Conservation (phyloP, 2,888 invertebrate species). For the Saturnia pavonia region DNA sequence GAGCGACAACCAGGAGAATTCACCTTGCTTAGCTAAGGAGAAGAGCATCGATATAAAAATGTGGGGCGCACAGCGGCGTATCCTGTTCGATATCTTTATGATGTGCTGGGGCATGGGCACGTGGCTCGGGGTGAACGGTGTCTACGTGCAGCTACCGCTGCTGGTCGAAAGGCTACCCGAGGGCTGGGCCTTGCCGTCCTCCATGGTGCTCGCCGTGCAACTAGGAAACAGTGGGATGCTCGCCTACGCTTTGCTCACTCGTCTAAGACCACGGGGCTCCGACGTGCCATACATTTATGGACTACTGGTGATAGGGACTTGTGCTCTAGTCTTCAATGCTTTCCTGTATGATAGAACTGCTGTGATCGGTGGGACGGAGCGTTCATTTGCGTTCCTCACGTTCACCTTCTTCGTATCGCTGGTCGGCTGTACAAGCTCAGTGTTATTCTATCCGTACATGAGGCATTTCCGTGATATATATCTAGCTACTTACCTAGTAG, state of each 20-base stretch:
- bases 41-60: conserved; percentile 42
- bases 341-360: conserved; percentile 83
- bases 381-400: conserved; percentile 82
- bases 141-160: conserved; percentile 94
- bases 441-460: conserved; percentile 93
- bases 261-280: conserved; percentile 62
- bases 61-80: conserved; percentile 68
- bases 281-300: conserved; percentile 81
- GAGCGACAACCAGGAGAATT: conserved; percentile 55
- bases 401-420: conserved; percentile 86
- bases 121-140: conserved; percentile 94
- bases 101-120: conserved; percentile 90
- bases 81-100: conserved; percentile 86
- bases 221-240: conserved; percentile 92
- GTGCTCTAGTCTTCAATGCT: conserved; percentile 81
- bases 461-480: conserved; percentile 87
- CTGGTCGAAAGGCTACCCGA: conserved; percentile 91
- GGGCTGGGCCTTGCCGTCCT: conserved; percentile 92
- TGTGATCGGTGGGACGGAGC: conserved; percentile 69
- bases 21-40: conserved; percentile 53
- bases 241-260: conserved; percentile 81
- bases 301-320: conserved; percentile 78
- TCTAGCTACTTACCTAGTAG: conserved; percentile 90
- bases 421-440: conserved; percentile 92
- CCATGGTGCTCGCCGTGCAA: conserved; percentile 91